These are phyloP conservation scores for Colius striatus DNA, from an alignment of 2,113 vertebrate genomes.

Conservation along the genomic window DNA sequence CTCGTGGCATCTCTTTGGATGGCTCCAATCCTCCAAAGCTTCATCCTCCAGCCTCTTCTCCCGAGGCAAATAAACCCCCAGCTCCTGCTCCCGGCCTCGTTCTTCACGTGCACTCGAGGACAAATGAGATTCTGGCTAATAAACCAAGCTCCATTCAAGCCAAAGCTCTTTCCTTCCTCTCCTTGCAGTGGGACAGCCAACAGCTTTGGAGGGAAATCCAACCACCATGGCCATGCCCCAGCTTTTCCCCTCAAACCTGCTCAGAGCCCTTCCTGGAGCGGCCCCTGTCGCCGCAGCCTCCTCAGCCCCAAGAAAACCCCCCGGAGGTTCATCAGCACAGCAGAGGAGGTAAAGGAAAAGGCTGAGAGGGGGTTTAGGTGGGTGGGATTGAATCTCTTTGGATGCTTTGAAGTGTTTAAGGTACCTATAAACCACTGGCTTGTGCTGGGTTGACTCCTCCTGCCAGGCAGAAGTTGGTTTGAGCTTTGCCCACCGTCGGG, in stretches of 20 bases:
- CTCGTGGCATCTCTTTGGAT: not conserved
- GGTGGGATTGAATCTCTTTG: too few relatives aligned
- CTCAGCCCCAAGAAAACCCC: conserved; percentile 80
- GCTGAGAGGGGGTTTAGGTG: not conserved
- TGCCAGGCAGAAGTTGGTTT: too few relatives aligned
- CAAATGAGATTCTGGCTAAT: too few relatives aligned
- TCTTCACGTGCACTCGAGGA: too few relatives aligned
- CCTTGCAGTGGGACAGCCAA: conserved; percentile 62
- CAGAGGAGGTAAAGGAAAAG: conserved; percentile 72
- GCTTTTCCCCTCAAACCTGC: conserved; percentile 79
- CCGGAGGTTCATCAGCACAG: conserved; percentile 74
- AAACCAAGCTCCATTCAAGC: rapidly evolving
- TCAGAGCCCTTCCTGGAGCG: conserved; percentile 72
- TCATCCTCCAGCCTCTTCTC: too few relatives aligned
- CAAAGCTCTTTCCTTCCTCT: not conserved
- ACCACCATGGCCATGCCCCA: conserved; percentile 69
- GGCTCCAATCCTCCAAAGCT: too few relatives aligned
- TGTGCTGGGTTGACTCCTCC: not conserved
- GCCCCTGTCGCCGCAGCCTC: conserved; percentile 72
- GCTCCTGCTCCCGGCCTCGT: too few relatives aligned
- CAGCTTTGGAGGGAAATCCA: conserved; percentile 69
- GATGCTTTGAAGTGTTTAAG: not conserved
- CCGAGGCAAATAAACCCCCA: too few relatives aligned
- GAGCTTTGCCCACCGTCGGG: too few relatives aligned
- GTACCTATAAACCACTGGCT: rapidly evolving